phyloP scores from a whole-genome alignment of 2,797 vertebrate species.

The Sebastes variabilis region DNA sequence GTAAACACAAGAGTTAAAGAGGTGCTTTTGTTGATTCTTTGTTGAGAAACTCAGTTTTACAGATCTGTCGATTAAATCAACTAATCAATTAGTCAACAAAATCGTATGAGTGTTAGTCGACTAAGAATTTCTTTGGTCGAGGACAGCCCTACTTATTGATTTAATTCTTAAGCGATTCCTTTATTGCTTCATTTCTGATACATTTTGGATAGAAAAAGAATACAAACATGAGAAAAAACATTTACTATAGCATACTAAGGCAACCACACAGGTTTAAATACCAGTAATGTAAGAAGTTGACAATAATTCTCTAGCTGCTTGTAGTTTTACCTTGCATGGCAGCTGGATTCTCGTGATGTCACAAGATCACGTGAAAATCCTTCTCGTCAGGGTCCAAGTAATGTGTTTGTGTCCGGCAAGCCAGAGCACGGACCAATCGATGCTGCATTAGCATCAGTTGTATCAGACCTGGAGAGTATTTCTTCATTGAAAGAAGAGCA shows the following conservation, averaged over 20 bases:
- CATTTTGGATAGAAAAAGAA: neutral
- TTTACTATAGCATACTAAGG: neutral
- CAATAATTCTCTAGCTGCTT: neutral
- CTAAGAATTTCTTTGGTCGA: too few relatives aligned
- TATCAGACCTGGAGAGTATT: too few relatives aligned
- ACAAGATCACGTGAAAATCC: neutral
- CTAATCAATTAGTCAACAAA: accelerated
- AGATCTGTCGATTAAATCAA: too few relatives aligned
- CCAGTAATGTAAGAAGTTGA: neutral
- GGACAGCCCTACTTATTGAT: neutral
- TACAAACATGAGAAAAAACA: neutral
- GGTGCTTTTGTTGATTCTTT: too few relatives aligned
- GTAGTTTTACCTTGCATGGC: neutral
- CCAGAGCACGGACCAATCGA: neutral
- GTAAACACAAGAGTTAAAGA: too few relatives aligned
- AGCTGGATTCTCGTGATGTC: neutral
- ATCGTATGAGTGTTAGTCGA: too few relatives aligned
- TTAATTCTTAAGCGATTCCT: neutral
- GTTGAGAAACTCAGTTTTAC: too few relatives aligned
- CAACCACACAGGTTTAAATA: neutral
- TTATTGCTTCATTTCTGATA: neutral
- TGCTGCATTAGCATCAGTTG: too few relatives aligned
- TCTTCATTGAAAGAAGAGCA: too few relatives aligned
- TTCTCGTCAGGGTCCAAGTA: neutral
- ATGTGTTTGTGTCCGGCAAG: neutral